Conservation (phyloP, 1,140 invertebrate genomes). For the Oscheius sp. region DNA sequence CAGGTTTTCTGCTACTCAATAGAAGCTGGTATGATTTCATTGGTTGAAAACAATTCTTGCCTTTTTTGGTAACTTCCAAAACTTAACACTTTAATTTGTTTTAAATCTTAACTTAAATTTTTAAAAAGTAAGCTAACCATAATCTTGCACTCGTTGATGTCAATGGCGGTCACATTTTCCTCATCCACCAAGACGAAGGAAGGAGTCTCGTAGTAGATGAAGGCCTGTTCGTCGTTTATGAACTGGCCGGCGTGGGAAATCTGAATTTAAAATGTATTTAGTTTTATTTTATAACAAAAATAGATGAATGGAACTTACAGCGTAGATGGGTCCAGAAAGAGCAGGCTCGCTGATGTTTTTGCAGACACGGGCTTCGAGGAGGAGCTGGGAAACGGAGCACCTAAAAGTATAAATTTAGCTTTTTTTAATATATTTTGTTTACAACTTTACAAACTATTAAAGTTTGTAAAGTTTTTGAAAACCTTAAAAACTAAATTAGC, state of each 20-base stretch:
- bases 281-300: neutral
- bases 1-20: too few species aligned
- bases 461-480: too few species aligned
- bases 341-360: conserved; percentile 18
- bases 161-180: conserved; percentile 15
- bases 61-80: too few species aligned
- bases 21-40: too few species aligned
- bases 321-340: conserved; percentile 20
- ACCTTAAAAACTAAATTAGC: neutral
- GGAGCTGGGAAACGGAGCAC: conserved; percentile 13
- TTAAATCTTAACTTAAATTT: too few species aligned
- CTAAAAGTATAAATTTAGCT: too few species aligned
- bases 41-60: too few species aligned
- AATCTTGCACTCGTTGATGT: conserved; percentile 28
- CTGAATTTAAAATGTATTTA: neutral
- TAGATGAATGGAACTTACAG: conserved; percentile 7
- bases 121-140: conserved; percentile 13
- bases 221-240: conserved; percentile 23
- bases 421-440: too few species aligned
- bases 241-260: conserved; percentile 29
- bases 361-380: conserved; percentile 16
- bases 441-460: too few species aligned
- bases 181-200: conserved; percentile 18
- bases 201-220: conserved; percentile 30
- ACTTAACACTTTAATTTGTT: too few species aligned